Base-by-base conservation (phyloP, 2,888 invertebrate genomes). In the Plagodis dolabraria region DNA sequence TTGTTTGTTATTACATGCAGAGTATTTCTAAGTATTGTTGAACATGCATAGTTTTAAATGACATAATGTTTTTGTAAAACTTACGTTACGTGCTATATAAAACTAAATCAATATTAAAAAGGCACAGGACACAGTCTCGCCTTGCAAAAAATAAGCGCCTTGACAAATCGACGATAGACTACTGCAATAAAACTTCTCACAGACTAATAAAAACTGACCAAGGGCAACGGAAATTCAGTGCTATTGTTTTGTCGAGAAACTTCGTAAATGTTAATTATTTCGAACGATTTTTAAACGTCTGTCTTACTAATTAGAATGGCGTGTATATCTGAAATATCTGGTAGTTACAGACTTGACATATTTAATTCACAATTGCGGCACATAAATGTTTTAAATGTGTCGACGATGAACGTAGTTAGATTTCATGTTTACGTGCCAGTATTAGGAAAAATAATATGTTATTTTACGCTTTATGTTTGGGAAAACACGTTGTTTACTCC, bases 191-290 rank as follows among this genome's bases (percentile, higher is more conserved):
- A 61, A 57, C 52, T 47, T 60, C 51, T 34, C 34, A n/a, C 47
- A 53, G 49, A 49, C 53, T 50, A 46, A 34, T 53, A 60, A 61
- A 61, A 61, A 61, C 60, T 61, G 60, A 61, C 60, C 60, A 56
- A 61, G 60, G 60, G 56, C 60, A 61, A 57, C 60, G 60, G 60
- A 57, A 57, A 56, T 49, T 33, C 46, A 43, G 5, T 47, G 46
- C 56, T 57, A 53, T 61, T 61, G 60, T 61, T 60, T 60, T 43
- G 49, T 49, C 12, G 10, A 35, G 43, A 60, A 57, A 56, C 53
- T 2, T 33, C 33, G 33, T 33, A 46, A 43, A 60, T 42, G 40
- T 10, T 46, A 12, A 33, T n/a, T 40, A 10, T 11, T 47, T 60
- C 40, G 51, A 51, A 42, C 49, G 44, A 46, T 49, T 50, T 60